Evolutionary conservation across 2,113 vertebrate genomes (phyloP), one percentile per base, ranked within the genome.

Genomic region (Myotis yumanensis): DNA sequence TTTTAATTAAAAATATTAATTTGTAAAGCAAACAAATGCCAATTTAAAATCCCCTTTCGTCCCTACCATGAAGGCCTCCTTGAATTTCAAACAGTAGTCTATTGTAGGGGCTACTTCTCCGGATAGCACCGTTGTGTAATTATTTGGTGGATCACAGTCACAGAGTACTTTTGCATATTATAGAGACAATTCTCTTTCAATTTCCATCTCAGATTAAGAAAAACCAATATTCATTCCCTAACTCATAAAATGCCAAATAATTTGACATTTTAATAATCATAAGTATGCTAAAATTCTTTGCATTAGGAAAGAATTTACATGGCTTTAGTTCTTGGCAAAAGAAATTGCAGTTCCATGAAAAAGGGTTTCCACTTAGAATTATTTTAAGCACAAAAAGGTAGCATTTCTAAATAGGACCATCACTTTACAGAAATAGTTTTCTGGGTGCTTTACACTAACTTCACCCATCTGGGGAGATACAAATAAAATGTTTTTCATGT

Each of bases 381-480:
- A 97, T 95, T 96, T 96, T 90, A n/a, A 92, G 81, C 46, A 90
- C 40, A 54, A 77, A 92, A 89, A 93, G 90, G 57, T 75, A 77
- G 25, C 85, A 95, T 76, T 93, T 96, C 90, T 94, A 94, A 96
- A 96, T 86, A 89, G 73, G 68, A 90, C 88, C 68, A 90, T 90
- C 62, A 76, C 68, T 95, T 93, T 92, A 92, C 51, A 91, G 69
- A 95, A 95, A 96, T 76, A 91, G 82, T 95, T 96, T 97, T 96
- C 85, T 0, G 0, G 48, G 62, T 85, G 54, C 75, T 95, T 96
- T 94, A 91, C 43, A 66, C 82, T 96, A 83, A 88, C 90, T 88
- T 95, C 54, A 54, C 37, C 90, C 9, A 48, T 87, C 81, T 51
- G 1, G 40, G 90, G 76, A 96, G 87, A 90, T 79, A 90, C 85